Base-by-base conservation (phyloP, 2,888 invertebrate genomes). In the Agrochola lychnidis region DNA sequence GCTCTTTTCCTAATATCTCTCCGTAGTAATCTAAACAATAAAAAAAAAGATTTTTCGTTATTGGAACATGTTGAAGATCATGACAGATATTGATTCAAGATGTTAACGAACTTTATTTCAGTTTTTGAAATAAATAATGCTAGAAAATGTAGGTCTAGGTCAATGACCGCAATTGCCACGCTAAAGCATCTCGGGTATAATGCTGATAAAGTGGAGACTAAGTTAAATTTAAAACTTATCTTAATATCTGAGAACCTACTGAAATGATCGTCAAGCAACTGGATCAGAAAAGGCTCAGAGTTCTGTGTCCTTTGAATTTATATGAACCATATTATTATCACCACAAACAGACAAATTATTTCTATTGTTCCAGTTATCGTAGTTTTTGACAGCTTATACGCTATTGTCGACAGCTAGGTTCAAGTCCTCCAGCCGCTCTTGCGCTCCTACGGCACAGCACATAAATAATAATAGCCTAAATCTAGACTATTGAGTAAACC, bases 341-440 rank as follows among this genome's bases (percentile, higher is more conserved):
- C 22, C 19, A n/a, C 22, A 42, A 12, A 22, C 12, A 42, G 30
- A 16, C 0, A 61, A 70, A 70, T 16, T 42, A 16, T 4, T 16
- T 4, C 2, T 16, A 40, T 76, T 78, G 77, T 76, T 57, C 78
- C 56, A 76, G 57, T 48, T 78, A 64, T 59, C 66, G 40, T 19
- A 48, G 19, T 7, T 19, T 51, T 42, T 30, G 2, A 61, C 16
- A 16, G 45, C 56, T 63, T 76, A 40, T 22, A 56, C 16, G n/a
- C 10, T 5, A 63, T 62, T 30, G 2, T 42, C 53, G 6, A 22
- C 12, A 40, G 14, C 7, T 40, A n/a, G 2, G 57, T 25, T 19
- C 9, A 19, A 30, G 40, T 5, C 6, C 12, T 69, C 16, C 5
- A 53, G n/a, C n/a, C 5, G n/a, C 22, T 19, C 5, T n/a, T 16